Evolutionary conservation across 2,113 vertebrate species (phyloP), one percentile per base, ranked within the genome.

Genomic region (Nesogale talazaci): DNA sequence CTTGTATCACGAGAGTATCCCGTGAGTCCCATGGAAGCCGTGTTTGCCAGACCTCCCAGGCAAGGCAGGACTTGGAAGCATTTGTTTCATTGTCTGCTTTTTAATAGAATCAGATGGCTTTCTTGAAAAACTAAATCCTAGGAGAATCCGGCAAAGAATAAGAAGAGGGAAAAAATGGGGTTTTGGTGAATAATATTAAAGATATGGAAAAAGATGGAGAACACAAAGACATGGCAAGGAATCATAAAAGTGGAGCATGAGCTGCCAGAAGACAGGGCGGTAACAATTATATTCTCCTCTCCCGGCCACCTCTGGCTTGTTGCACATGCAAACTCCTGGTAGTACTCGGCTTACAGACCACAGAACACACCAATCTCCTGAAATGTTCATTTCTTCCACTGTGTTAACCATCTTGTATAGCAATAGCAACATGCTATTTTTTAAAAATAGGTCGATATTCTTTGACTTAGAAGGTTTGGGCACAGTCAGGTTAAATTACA

Each of bases 61-160:
- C 74, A 89, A 82, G 56, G n/a, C 84, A 19, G n/a, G 20, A 67
- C 86, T 90, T 88, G 83, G 82, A 93, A 93, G 85, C 92, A 91
- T 92, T 97, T 95, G 85, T 92, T 92, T 94, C 96, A 96, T 96
- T 96, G 95, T 97, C 95, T 96, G 95, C 79, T 94, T 94, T 96
- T 95, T 96, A 95, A 97, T 96, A 91, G 94, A 96, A 94, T 97
- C 95, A 94, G 85, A 92, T 96, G 88, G 90, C 88, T 92, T 94
- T 92, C 93, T 91, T 88, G 75, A 96, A 96, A 95, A 93, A 91
- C 15, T 59, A 95, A 96, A 94, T 92, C 95, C 89, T 96, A 63
- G 65, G 95, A 97, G 89, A 57, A 85, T 94, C 87, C 82, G 63
- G 81, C 61, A 15, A 95, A 91, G 86, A 95, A 95, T 92, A 94